Conservation (phyloP, 2,797 vertebrate genomes). For the Silurus lanzhouensis region DNA sequence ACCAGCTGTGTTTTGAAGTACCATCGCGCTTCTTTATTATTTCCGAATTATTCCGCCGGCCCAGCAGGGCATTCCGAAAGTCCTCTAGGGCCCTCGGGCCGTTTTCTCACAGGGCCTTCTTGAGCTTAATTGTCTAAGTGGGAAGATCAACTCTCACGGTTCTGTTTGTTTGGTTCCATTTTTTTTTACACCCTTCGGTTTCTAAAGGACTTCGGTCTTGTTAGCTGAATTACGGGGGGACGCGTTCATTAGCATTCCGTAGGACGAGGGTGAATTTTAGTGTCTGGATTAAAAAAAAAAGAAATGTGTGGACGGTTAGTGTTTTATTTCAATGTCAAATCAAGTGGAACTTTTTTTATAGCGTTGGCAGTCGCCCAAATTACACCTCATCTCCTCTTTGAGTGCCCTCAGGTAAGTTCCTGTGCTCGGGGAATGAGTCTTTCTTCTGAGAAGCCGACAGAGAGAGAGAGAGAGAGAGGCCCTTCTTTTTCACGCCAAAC, state of each 20-base stretch:
- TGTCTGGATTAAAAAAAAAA: not conserved
- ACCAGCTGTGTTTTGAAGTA: constrained; percentile 71
- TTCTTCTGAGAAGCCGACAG: constrained; percentile 24
- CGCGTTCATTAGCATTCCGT: constrained; percentile 14
- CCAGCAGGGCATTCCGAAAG: constrained; percentile 52
- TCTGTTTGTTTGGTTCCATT: constrained; percentile 42
- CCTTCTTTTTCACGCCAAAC: not conserved
- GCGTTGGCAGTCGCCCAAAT: constrained; percentile 67
- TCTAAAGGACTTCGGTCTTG: not conserved
- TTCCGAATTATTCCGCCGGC: constrained; percentile 60
- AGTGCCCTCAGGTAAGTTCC: constrained; percentile 62
- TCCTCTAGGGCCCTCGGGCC: constrained; percentile 63
- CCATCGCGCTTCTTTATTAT: constrained; percentile 63
- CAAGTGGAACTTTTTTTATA: constrained; percentile 66
- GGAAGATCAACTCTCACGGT: constrained; percentile 37
- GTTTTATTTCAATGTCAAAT: constrained; percentile 72
- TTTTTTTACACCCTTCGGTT: constrained; percentile 41
- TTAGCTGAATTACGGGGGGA: not conserved
- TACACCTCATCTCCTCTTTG: constrained; percentile 60
- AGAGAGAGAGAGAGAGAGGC: not conserved
- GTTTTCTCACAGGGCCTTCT: constrained; percentile 56
- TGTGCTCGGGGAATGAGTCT: constrained; percentile 10
- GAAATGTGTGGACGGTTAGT: not conserved
- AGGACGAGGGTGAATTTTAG: not conserved
- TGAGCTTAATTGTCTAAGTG: constrained; percentile 52